Base-by-base conservation (phyloP, 2,797 vertebrate species). In the Rhincodon typus region DNA sequence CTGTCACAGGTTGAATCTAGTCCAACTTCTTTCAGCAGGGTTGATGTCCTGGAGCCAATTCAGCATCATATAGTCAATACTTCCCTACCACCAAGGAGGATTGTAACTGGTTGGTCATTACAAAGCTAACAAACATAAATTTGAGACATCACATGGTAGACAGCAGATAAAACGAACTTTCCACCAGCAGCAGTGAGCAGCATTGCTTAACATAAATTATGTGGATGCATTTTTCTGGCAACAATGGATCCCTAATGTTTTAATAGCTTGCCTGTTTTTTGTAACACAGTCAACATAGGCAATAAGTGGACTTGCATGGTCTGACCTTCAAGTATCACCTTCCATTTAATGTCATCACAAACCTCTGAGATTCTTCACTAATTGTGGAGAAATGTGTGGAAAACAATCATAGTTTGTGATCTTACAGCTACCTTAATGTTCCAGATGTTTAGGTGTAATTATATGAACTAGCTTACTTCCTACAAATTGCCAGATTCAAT, bases 51-150 rank as follows among this genome's bases (percentile, higher is more conserved):
- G 17, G 90, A 93, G 66, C 34, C 4, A 67, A 67, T 67, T 38
- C 34, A 93, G 8, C n/a, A 19, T 66, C 66, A 93, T 42, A 42
- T 69, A 23, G n/a, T 69, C 90, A 93, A 42, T 25, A 38, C 19
- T 93, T 93, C 66, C 82, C 90, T 93, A 3, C n/a, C n/a, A 69
- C 34, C 88, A 62, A 91, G 88, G 88, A 91, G 17, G 57, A 91
- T n/a, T 91, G 17, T 91, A 34, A 66, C 30, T 27, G 50, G 50
- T 53, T 57, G 27, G 86, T 19, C 15, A n/a, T 69, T 38, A 69
- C n/a, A 38, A 93, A 38, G 67, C 5, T 93, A 34, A 91, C 57
- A 62, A 91, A 15, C 15, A 38, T 93, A 67, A 66, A n/a, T 93
- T 38, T 23, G 90, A 93, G n/a, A 21, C 6, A 23, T 67, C 34